phyloP scores from a whole-genome alignment of 1,140 invertebrate species.

The Drosophila bocqueti region DNA sequence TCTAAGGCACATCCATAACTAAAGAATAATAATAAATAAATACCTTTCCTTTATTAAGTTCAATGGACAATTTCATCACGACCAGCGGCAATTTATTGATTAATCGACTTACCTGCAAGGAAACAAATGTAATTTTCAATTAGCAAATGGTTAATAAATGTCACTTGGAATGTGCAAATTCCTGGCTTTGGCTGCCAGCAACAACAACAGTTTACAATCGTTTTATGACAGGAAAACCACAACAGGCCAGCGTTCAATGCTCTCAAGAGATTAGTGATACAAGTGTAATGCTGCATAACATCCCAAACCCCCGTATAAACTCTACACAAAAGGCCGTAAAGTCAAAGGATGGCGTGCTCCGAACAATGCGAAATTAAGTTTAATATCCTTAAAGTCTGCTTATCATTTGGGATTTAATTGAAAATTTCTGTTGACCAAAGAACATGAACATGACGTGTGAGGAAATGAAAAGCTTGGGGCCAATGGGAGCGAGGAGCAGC shows the following conservation, averaged over 20 bases:
- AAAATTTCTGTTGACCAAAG: constrained; percentile 32
- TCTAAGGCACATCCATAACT: background rate
- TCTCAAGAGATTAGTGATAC: constrained; percentile 48
- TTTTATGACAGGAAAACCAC: constrained; percentile 17
- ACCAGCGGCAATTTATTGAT: background rate
- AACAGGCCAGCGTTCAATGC: constrained; percentile 24
- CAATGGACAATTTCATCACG: background rate
- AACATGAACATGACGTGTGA: constrained; percentile 44
- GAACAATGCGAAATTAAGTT: constrained; percentile 17
- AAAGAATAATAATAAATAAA: background rate
- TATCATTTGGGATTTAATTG: constrained; percentile 49
- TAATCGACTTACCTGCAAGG: constrained; percentile 60
- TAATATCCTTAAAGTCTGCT: constrained; percentile 39
- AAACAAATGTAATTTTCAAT: constrained; percentile 35
- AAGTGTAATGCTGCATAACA: constrained; percentile 17
- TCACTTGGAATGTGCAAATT: background rate
- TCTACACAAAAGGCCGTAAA: constrained; percentile 34
- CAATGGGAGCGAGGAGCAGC: constrained; percentile 20
- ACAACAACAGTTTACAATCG: background rate
- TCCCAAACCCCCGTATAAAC: constrained; percentile 13
- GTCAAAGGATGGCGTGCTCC: constrained; percentile 8
- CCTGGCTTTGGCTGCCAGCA: background rate
- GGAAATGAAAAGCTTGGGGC: constrained; percentile 37
- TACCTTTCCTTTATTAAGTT: background rate
- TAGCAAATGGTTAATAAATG: constrained; percentile 35